Conservation (phyloP, 2,797 vertebrate species). For the Crenichthys baileyi region DNA sequence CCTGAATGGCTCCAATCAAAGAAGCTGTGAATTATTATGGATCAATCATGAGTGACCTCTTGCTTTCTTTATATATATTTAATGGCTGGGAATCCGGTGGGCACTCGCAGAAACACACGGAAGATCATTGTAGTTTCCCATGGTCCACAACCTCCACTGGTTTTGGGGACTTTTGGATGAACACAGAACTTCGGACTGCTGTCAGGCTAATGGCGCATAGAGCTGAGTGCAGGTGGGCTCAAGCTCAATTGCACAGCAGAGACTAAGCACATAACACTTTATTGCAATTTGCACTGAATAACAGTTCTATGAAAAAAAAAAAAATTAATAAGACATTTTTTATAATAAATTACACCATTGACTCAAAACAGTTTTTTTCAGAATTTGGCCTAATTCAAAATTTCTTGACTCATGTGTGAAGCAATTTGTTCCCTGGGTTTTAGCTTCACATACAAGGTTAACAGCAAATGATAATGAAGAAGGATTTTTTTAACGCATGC, state of each 20-base stretch:
- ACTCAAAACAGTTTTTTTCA: no score
- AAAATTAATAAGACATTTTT: background rate
- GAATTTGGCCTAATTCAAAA: no score
- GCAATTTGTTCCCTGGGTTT: no score
- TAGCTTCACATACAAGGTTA: no score
- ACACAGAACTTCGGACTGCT: constrained; percentile 48
- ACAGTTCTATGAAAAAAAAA: background rate
- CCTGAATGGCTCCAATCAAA: constrained; percentile 57
- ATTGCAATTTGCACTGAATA: background rate
- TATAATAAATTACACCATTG: no score
- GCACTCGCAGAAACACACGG: constrained; percentile 32
- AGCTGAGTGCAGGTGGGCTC: constrained; percentile 48
- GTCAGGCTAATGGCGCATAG: constrained; percentile 52
- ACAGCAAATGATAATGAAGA: no score
- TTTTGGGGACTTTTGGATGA: constrained; percentile 40
- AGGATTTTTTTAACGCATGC: no score
- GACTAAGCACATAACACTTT: no score
- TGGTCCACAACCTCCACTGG: constrained; percentile 30
- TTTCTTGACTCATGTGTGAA: no score
- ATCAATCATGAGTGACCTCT: constrained; percentile 53
- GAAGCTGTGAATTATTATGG: constrained; percentile 46
- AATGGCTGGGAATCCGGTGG: constrained; percentile 53
- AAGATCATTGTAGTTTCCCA: constrained; percentile 45
- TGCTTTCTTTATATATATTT: constrained; percentile 67
- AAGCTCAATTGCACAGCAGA: constrained; percentile 41